Evolutionary conservation across 2,888 invertebrate species (phyloP).

Genomic region (Clunio marinus): DNA sequence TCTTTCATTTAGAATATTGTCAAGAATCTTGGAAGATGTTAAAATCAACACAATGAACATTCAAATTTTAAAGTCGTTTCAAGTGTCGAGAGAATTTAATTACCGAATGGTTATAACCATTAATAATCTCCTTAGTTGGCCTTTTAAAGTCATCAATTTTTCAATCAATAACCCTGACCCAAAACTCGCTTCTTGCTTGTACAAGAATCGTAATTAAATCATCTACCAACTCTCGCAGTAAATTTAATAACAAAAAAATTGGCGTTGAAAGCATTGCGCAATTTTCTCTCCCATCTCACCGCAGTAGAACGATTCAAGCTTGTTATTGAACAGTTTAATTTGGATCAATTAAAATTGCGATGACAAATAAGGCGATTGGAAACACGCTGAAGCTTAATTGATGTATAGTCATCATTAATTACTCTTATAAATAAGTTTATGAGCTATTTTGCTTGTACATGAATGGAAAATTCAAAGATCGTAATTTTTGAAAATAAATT

Average conservation of each 20-base stretch:
- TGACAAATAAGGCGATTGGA: conserved; percentile 13
- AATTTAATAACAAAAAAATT: conserved; percentile 14
- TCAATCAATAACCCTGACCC: conserved; percentile 4
- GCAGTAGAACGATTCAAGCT: too few relatives aligned
- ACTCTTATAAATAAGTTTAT: too few relatives aligned
- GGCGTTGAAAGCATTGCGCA: background rate
- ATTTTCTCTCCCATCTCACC: background rate
- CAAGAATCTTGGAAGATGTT: too few relatives aligned
- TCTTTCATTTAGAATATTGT: too few relatives aligned
- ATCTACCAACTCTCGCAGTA: background rate
- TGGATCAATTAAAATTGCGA: conserved; percentile 8
- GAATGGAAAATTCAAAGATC: too few relatives aligned
- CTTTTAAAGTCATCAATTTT: background rate
- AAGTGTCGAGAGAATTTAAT: background rate
- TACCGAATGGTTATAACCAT: background rate
- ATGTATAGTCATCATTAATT: background rate
- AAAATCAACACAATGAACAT: too few relatives aligned
- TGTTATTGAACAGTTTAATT: background rate
- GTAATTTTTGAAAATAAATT: too few relatives aligned
- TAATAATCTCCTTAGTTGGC: background rate
- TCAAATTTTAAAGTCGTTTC: too few relatives aligned
- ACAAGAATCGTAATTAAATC: background rate
- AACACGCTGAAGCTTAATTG: background rate
- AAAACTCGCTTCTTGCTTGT: background rate
- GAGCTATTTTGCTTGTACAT: too few relatives aligned